Evolutionary conservation across 64 coral and sea anemone species (phyloP).

Genomic region (Pachyseris speciosa): DNA sequence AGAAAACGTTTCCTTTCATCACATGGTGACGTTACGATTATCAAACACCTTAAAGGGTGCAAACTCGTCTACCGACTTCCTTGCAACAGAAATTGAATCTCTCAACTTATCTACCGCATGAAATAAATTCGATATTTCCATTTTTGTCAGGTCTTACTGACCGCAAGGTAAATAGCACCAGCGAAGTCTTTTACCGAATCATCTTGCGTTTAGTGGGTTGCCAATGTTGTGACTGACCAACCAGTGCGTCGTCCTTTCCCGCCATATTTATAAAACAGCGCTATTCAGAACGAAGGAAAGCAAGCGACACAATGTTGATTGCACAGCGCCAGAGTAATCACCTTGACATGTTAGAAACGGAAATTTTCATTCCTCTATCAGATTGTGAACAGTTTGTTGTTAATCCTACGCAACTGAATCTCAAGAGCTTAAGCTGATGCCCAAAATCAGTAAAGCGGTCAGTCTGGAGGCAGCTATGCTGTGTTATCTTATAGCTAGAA

Average conservation of each 20-base stretch:
- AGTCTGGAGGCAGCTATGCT: too few species aligned
- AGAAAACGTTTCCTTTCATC: neutral
- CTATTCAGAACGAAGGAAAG: neutral
- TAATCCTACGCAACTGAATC: neutral
- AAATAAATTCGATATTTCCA: conserved; percentile 46
- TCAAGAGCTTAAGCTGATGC: neutral
- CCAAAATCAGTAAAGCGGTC: too few species aligned
- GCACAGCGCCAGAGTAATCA: neutral
- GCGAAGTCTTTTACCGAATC: neutral
- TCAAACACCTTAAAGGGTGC: conserved; percentile 7
- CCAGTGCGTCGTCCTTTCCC: neutral
- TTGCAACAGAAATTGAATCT: conserved; percentile 7
- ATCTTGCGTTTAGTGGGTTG: neutral
- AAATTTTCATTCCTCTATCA: neutral
- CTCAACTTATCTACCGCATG: neutral
- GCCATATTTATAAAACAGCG: conserved; percentile 9
- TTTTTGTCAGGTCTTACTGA: conserved; percentile 22
- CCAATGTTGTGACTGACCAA: neutral
- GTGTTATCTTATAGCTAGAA: too few species aligned
- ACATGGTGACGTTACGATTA: neutral
- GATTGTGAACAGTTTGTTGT: neutral
- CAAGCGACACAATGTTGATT: neutral
- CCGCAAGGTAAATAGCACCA: conserved; percentile 37
- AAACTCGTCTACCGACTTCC: neutral
- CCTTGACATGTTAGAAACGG: neutral